Conservation (phyloP, 2,797 vertebrate species). For the Poeciliopsis presidionis region DNA sequence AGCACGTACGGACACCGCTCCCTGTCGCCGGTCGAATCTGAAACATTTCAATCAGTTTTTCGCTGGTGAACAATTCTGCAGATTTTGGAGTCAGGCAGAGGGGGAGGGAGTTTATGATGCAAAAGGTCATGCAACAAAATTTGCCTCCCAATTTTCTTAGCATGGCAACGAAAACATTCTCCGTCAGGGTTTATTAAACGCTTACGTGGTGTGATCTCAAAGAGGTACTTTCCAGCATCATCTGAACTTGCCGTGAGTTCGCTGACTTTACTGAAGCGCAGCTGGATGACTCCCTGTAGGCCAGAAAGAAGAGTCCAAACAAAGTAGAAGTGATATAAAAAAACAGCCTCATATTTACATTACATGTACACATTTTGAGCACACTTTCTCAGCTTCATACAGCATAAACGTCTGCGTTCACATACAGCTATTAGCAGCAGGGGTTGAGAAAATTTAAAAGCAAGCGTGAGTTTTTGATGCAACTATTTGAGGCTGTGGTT, state of each 20-base stretch:
- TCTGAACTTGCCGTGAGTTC: slow-evolving; percentile 86
- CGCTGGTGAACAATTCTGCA: background rate
- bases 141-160: background rate
- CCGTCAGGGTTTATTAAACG: background rate
- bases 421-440: background rate
- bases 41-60: slow-evolving; percentile 1
- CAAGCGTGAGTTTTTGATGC: background rate
- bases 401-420: background rate
- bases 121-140: background rate
- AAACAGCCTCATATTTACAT: background rate
- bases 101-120: too few relatives aligned
- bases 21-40: slow-evolving; percentile 81
- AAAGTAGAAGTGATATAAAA: background rate
- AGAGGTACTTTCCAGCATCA: slow-evolving; percentile 90
- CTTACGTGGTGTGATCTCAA: slow-evolving; percentile 92
- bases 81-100: background rate
- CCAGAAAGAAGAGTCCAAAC: slow-evolving; percentile 16
- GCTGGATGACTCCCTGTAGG: slow-evolving; percentile 85
- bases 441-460: background rate
- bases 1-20: slow-evolving; percentile 86
- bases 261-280: slow-evolving; percentile 88
- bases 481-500: background rate
- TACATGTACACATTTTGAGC: background rate
- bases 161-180: background rate
- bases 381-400: background rate